Conservation (phyloP, 2,888 invertebrate genomes). For the Lithophane leautieri region DNA sequence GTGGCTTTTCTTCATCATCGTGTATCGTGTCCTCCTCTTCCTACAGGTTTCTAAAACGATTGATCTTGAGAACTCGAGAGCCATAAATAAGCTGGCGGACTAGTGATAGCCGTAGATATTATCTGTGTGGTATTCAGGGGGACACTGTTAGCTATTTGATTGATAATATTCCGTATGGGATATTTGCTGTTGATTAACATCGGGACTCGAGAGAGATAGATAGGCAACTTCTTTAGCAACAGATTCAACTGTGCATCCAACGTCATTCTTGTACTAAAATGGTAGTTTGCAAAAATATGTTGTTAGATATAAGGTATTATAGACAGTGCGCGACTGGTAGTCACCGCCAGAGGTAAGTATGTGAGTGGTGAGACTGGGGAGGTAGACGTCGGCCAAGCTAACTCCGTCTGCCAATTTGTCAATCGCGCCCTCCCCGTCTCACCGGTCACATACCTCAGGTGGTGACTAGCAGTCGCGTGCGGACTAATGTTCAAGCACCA, state of each 20-base stretch:
- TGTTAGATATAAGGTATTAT: too few relatives aligned
- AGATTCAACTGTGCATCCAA: neutral
- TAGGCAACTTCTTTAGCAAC: neutral
- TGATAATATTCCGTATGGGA: slow-evolving; percentile 22
- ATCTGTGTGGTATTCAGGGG: slow-evolving; percentile 10
- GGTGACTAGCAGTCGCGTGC: too few relatives aligned
- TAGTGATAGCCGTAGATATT: slow-evolving; percentile 12
- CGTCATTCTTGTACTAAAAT: neutral
- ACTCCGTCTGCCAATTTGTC: too few relatives aligned
- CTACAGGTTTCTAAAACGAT: neutral
- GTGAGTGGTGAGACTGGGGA: too few relatives aligned
- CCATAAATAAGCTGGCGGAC: neutral
- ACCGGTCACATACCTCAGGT: too few relatives aligned
- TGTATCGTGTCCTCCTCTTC: neutral
- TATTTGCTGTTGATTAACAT: slow-evolving; percentile 23
- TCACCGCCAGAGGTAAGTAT: too few relatives aligned
- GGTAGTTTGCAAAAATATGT: neutral
- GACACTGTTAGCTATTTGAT: slow-evolving; percentile 8
- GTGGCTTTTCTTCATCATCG: too few relatives aligned
- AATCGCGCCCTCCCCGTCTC: too few relatives aligned
- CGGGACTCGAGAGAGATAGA: slow-evolving; percentile 4
- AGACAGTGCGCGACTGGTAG: too few relatives aligned
- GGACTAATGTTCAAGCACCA: neutral
- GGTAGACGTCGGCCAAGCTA: too few relatives aligned
- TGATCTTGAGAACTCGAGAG: neutral